Evolutionary conservation across 2,888 invertebrate genomes (phyloP), one percentile per base, ranked within the genome.

Genomic region (Cephus runcator): DNA sequence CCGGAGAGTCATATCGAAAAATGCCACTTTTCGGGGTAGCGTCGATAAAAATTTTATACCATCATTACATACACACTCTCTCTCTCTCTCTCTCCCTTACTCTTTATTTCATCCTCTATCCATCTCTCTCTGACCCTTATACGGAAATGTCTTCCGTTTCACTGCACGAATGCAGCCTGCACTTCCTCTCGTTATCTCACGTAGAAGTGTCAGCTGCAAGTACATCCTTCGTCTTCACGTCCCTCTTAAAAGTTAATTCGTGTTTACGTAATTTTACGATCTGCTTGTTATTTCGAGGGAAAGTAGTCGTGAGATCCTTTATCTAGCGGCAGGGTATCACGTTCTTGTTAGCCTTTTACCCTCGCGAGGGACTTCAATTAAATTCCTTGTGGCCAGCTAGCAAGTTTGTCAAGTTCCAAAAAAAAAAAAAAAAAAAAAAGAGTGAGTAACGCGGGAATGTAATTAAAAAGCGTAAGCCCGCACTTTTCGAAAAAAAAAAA

Each of bases 391-490:
- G 56, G 56, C 15, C 23, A 40, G 15, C 40, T 15, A 23, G 40
- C 71, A 79, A 85, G 81, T 85, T 56, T 85, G 79, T 78, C 82
- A 83, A 85, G 83, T 82, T 56, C 9, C 9, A 9, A 6, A 40
- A 15, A 40, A 15, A 40, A 15, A 40, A 40, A 15, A 40, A 15
- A 36, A 40, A 15, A 40, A 6, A 40, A 40, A 6, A 23, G 40
- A 23, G 68, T 12, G 11, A 34, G 34, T 31, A 34, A 71, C 34
- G 4, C 30, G 73, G 81, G 82, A 81, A 83, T 86, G 85, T 86
- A 87, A 86, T 86, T 87, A 87, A 87, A 86, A 85, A 86, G 81
- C 83, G 85, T 81, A 84, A 85, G 81, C 82, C 77, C 73, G 77
- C 73, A 81, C 82, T 83, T 86, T 85, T 85, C 85, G 78, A 75